Base-by-base conservation (phyloP, 2,113 vertebrate genomes). In the Lonchura striata region DNA sequence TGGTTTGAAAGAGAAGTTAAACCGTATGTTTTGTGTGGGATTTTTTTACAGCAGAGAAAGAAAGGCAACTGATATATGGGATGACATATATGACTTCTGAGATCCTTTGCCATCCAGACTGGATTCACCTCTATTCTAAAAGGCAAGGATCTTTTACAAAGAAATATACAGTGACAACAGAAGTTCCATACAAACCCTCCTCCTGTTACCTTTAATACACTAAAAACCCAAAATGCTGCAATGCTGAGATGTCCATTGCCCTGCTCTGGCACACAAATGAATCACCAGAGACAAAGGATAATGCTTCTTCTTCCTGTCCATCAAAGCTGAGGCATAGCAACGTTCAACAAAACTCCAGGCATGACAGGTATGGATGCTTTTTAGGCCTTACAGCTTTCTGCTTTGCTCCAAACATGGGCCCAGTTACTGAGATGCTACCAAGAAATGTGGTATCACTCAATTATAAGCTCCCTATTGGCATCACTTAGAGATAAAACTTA, bases 391-490 rank as follows among this genome's bases (percentile, higher is more conserved):
- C 1, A 4, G 0, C 15, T 28, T 66, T 57, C 25, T 46, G 19
- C 28, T 82, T 84, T 0, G 0, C 28, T 53, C 28, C 27, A 81
- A 79, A 41, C 24, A 5, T 2, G 8, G 33, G 11, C 21, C 15
- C 6, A 2, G 7, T 49, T 15, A 82, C 49, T 30, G 22, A 65
- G 35, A 20, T 14, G 2, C 21, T 50, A 59, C 39, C 15, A 47
- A 66, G 14, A 56, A 63, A 46, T 3, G 3, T 0, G 0, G 8
- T 4, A 23, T 37, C 46, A 35, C 22, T 59, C 47, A 49, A 5
- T 31, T 50, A 22, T 3, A 80, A 78, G 25, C 5, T 70, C 56
- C 68, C 18, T 23, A 50, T n/a, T 2, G 4, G 24, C 25, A 60
- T 28, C 0, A 1, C 31, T 49, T 37, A 30, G 33, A 81, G 23